A percentile compares a stretch with the other conserved stretches of the same genome.
phyloP scores from a whole-genome alignment of 2,888 invertebrate genomes.

The Muschampia plurimacula region DNA sequence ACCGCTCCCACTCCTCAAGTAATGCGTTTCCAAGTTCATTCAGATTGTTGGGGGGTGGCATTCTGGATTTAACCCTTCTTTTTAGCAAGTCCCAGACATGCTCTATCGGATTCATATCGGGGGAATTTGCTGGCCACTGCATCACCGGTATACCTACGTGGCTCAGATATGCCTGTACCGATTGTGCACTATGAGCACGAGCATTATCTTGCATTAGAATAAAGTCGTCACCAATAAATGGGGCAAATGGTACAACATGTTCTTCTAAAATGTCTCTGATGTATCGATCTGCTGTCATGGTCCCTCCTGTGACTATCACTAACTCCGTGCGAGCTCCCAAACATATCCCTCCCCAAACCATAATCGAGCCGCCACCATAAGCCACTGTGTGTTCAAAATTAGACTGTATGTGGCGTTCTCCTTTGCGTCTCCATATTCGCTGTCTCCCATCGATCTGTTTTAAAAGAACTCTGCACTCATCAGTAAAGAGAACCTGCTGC shows the following conservation, averaged over 20 bases:
- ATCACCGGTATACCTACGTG: background rate
- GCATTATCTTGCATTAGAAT: background rate
- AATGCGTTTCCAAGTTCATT: no score
- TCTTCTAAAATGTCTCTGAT: slow-evolving; percentile 3
- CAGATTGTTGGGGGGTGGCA: no score
- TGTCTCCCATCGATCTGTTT: background rate
- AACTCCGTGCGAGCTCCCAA: slow-evolving; percentile 9
- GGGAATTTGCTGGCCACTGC: background rate
- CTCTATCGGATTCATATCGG: background rate
- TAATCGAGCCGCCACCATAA: slow-evolving; percentile 9
- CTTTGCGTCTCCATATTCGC: background rate
- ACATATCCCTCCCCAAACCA: slow-evolving; percentile 7
- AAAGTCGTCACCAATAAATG: no score
- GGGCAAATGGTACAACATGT: no score
- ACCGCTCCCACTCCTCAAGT: no score
- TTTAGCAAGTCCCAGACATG: no score
- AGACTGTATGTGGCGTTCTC: slow-evolving; percentile 2
- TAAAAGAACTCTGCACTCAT: background rate
- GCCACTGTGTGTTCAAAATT: background rate
- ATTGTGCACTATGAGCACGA: background rate
- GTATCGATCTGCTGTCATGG: background rate
- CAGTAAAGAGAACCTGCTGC: background rate
- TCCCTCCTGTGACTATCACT: background rate
- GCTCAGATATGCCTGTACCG: background rate
- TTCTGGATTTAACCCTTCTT: no score